Conservation (phyloP, 2,888 invertebrate species). For the Caenorhabditis sp. region DNA sequence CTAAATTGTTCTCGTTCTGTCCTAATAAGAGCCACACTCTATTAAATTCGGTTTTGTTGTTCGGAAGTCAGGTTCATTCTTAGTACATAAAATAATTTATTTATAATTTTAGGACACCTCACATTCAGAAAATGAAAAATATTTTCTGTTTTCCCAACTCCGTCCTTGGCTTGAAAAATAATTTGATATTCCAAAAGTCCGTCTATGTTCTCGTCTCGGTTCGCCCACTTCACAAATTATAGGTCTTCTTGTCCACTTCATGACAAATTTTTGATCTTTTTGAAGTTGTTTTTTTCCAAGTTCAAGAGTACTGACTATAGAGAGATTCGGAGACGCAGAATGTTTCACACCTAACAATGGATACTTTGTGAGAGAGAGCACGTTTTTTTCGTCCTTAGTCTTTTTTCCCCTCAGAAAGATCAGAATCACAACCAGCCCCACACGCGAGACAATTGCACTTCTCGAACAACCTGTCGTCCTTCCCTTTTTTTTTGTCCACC, state of each 20-base stretch:
- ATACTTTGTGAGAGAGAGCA: not conserved
- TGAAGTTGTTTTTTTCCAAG: not conserved
- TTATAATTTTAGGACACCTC: not conserved
- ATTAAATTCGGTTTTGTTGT: too few species aligned
- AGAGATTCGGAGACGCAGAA: conserved; percentile 9
- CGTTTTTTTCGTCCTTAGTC: not conserved
- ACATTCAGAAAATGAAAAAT: not conserved
- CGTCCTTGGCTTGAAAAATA: conserved; percentile 35
- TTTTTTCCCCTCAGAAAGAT: conserved; percentile 27
- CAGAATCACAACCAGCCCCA: conserved; percentile 40
- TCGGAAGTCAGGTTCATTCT: too few species aligned
- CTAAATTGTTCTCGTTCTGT: too few species aligned
- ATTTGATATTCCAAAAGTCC: conserved; percentile 31
- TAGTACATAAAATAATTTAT: not conserved
- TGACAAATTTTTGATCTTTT: conserved; percentile 14
- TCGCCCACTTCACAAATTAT: not conserved
- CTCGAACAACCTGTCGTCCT: not conserved
- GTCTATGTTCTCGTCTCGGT: not conserved
- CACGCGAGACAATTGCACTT: conserved; percentile 45
- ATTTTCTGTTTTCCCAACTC: not conserved
- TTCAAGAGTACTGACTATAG: not conserved
- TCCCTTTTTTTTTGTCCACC: not conserved
- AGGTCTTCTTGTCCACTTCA: conserved; percentile 1
- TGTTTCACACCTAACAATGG: conserved; percentile 34
- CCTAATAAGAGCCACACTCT: too few species aligned